These are phyloP conservation scores for Thecophora atra DNA, from an alignment of 2,888 invertebrate genomes.

Conservation along the genomic window DNA sequence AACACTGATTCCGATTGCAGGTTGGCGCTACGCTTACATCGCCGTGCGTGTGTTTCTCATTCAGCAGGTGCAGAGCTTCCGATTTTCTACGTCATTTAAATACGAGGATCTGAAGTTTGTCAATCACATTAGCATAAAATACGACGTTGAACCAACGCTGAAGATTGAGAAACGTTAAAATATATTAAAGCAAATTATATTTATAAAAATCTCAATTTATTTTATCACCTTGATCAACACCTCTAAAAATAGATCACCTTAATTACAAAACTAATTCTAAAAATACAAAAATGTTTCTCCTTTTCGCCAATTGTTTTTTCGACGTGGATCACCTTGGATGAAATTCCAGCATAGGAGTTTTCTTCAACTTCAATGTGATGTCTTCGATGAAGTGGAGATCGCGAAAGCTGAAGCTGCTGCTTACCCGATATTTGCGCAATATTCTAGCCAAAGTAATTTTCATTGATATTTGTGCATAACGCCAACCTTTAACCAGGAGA, in stretches of 20 bases:
- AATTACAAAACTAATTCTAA: background rate
- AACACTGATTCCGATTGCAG: conserved; percentile 34
- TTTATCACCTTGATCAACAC: no score
- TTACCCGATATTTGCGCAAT: conserved; percentile 56
- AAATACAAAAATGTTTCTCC: background rate
- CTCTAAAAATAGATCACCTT: background rate
- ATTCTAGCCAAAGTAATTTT: conserved; percentile 59
- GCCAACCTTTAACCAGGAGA: conserved; percentile 55
- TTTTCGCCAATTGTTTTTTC: no score
- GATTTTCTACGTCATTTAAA: conserved; percentile 47
- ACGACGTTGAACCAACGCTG: conserved; percentile 45
- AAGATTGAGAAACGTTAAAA: conserved; percentile 35
- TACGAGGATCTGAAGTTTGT: conserved; percentile 49
- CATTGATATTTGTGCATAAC: conserved; percentile 57
- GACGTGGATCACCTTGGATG: conserved; percentile 44
- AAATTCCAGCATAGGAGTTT: conserved; percentile 53
- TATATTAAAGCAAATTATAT: background rate
- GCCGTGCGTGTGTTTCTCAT: conserved; percentile 48
- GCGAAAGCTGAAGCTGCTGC: conserved; percentile 56
- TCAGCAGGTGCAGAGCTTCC: conserved; percentile 47
- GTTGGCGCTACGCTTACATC: conserved; percentile 51
- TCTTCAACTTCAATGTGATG: conserved; percentile 58
- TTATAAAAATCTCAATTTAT: no score
- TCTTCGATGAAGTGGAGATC: conserved; percentile 60
- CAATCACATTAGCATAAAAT: conserved; percentile 50